Evolutionary conservation across 35 echinoderm and acorn worm genomes (phyloP).

Genomic region (Hemicentrotus pulcherrimus): DNA sequence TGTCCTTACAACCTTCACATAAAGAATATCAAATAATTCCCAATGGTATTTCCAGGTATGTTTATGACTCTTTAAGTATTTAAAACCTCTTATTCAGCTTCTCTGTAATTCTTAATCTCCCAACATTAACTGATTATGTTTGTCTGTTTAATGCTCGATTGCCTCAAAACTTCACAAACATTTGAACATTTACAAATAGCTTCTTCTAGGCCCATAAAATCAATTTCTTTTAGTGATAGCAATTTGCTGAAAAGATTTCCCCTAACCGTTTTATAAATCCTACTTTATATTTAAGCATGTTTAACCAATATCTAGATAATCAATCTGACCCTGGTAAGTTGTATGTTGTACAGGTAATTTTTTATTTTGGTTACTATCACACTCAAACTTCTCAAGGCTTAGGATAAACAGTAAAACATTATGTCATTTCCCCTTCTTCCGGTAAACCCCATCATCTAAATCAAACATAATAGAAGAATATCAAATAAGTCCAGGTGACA

Average conservation of each 20-base stretch:
- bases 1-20: background rate
- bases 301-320: background rate
- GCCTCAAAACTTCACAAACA: background rate
- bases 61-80: background rate
- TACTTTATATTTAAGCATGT: background rate
- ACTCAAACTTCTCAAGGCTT: background rate
- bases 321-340: background rate
- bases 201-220: background rate
- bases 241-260: background rate
- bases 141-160: background rate
- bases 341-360: background rate
- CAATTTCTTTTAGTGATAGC: background rate
- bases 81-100: background rate
- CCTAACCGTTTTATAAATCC: background rate
- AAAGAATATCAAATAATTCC: background rate
- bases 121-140: background rate
- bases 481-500: background rate
- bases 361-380: background rate
- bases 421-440: background rate
- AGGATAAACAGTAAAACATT: too few relatives aligned
- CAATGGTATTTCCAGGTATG: background rate
- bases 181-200: background rate
- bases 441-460: background rate
- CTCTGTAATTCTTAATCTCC: background rate
- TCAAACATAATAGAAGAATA: background rate